phyloP scores from a whole-genome alignment of 2,888 invertebrate genomes.

The Polymixis flavicincta region DNA sequence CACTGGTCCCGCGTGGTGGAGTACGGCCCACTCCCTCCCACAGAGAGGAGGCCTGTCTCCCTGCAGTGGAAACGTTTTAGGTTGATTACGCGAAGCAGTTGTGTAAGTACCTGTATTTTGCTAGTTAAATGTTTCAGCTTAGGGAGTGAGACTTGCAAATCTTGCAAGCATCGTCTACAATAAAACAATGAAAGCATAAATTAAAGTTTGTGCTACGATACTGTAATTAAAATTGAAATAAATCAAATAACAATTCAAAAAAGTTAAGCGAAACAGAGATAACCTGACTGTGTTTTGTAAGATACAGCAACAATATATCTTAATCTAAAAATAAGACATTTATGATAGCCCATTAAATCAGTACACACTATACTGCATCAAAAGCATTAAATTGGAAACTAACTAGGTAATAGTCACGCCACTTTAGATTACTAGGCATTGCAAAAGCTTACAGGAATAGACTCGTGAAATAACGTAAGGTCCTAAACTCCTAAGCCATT shows the following conservation, averaged over 20 bases:
- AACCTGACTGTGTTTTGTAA: background rate
- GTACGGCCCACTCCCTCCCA: too few relatives aligned
- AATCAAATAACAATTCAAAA: constrained; percentile 12
- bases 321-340: background rate
- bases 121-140: background rate
- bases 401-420: too few relatives aligned
- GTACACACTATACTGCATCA: background rate
- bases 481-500: background rate
- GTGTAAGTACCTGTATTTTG: too few relatives aligned
- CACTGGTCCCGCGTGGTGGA: too few relatives aligned
- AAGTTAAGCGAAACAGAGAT: background rate
- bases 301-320: background rate
- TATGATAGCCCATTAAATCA: background rate
- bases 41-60: too few relatives aligned
- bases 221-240: constrained; percentile 26
- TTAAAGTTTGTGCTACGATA: constrained; percentile 18
- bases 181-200: constrained; percentile 32
- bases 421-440: background rate
- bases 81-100: background rate
- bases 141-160: background rate
- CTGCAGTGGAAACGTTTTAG: background rate
- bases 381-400: background rate
- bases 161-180: background rate
- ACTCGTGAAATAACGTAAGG: background rate
- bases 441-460: too few relatives aligned